Evolutionary conservation across 2,888 invertebrate species (phyloP), one percentile per base, ranked within the genome.

Genomic region (Andrena minutula): DNA sequence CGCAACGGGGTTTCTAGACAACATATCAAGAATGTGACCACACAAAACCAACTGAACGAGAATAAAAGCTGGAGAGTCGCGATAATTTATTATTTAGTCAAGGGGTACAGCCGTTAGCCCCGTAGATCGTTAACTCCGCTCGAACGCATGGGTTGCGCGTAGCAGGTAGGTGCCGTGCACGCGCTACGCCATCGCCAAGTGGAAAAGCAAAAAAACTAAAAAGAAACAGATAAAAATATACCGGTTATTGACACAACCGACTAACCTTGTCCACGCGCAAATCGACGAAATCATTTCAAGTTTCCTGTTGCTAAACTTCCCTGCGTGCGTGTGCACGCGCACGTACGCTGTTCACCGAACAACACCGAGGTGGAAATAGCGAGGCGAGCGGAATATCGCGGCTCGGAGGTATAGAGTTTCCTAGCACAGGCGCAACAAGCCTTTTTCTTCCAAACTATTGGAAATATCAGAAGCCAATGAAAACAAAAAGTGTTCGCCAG

Each of bases 251-350:
- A 71, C 74, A 83, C 69, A 75, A 71, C 53, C 58, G 7, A 70
- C 70, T 80, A 79, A 83, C 80, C 75, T 84, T 75, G 77, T 65
- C 68, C 64, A 51, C 28, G 63, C 63, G 20, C 28, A 64, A 63
- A 79, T 79, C 69, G 79, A 69, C 28, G 53, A n/a, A 56, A 70
- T 61, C 72, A 51, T 41, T 84, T 69, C 32, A 66, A 64, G 56
- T 72, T 75, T 74, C 70, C 51, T 69, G 26, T 65, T 72, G 64
- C 72, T 75, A 75, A 79, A 83, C 65, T 61, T 68, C 20, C 5
- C 12, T 16, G 7, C 3, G 8, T 12, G 51, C 1, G 7, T 32
- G 32, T 2, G 2, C 7, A 32, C 32, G 2, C 12, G 41, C 4
- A 23, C 28, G 12, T 30, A 26, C 4, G 20, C 30, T 23, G 20